Conservation (phyloP, 2,113 vertebrate genomes). For the Corynorhinus townsendii region DNA sequence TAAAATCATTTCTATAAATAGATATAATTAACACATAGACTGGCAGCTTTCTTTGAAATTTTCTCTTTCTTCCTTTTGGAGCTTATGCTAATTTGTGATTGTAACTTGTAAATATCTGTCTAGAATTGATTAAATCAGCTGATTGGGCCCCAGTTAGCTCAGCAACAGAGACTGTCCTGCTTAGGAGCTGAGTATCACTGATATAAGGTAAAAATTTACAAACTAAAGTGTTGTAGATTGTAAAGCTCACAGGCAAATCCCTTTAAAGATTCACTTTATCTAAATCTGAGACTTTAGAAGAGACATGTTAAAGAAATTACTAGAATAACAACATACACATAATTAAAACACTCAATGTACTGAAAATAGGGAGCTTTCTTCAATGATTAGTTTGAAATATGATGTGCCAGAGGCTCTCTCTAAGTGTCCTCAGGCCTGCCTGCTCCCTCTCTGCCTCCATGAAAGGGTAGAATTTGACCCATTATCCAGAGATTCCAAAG, state of each 20-base stretch:
- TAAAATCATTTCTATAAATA: constrained; percentile 42
- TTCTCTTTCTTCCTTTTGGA: not conserved
- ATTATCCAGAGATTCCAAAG: constrained; percentile 60
- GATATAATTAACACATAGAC: constrained; percentile 13
- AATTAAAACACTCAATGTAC: constrained; percentile 36
- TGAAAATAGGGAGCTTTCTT: constrained; percentile 21
- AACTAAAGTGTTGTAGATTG: not conserved
- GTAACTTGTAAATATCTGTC: constrained; percentile 36
- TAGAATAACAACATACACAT: constrained; percentile 34
- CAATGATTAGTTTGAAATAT: constrained; percentile 60
- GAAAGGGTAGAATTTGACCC: constrained; percentile 45
- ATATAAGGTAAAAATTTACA: not conserved
- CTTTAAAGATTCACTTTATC: not conserved
- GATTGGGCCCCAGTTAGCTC: not conserved
- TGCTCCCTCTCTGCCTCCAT: not conserved
- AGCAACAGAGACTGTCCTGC: not conserved
- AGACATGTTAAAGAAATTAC: constrained; percentile 35
- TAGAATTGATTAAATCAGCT: constrained; percentile 21
- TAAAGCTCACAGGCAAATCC: not conserved
- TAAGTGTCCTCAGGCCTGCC: constrained; percentile 1
- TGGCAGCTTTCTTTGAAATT: not conserved
- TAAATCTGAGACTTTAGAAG: constrained; percentile 4
- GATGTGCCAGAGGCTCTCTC: constrained; percentile 7
- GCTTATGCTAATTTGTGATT: constrained; percentile 26
- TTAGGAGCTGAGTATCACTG: not conserved